Conservation (phyloP, 2,113 vertebrate species). For the Chloropsis hardwickii region DNA sequence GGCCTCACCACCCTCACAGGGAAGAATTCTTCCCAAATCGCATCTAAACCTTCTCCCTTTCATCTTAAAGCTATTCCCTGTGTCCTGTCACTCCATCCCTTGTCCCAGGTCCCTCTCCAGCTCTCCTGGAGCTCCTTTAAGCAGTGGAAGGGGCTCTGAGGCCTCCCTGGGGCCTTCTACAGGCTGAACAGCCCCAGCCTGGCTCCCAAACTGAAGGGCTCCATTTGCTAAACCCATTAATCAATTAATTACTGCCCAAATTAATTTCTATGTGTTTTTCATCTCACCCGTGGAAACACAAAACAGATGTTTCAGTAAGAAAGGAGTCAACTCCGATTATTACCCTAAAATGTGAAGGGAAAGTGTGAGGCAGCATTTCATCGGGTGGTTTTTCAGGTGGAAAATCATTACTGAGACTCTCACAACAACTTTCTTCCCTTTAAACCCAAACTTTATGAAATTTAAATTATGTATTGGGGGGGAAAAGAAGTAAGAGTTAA, state of each 20-base stretch:
- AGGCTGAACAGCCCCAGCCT: fast-evolving
- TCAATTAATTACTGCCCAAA: neutral
- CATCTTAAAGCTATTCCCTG: neutral
- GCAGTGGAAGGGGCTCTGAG: fast-evolving
- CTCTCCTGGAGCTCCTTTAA: neutral
- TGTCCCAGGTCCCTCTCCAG: neutral
- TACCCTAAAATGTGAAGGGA: neutral
- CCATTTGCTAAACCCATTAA: neutral
- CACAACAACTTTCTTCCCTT: neutral
- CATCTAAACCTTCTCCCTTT: neutral
- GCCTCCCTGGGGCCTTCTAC: neutral
- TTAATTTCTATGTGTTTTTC: neutral
- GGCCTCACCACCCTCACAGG: fast-evolving
- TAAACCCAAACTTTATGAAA: neutral
- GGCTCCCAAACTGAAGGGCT: neutral
- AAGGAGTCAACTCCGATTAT: neutral
- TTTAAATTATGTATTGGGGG: neutral
- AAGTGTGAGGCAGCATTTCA: neutral
- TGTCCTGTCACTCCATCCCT: neutral
- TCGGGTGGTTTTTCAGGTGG: neutral
- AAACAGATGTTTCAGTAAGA: neutral
- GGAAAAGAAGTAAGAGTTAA: neutral
- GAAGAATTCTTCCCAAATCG: neutral
- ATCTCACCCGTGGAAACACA: neutral
- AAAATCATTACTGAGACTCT: neutral